Evolutionary conservation across 2,797 vertebrate genomes (phyloP).

Genomic region (Oreochromis mossambicus): DNA sequence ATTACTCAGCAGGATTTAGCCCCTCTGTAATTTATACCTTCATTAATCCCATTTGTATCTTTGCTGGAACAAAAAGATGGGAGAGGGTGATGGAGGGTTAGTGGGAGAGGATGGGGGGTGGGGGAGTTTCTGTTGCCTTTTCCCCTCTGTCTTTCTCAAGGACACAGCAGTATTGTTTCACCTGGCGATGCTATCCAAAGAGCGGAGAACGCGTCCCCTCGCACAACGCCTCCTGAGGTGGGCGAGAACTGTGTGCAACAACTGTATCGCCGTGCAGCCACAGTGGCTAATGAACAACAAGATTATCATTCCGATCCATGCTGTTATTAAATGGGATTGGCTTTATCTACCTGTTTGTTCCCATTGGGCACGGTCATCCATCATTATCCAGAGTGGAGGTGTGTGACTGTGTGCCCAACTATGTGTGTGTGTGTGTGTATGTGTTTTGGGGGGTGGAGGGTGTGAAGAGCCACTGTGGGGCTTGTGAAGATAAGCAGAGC

Average conservation of each 20-base stretch:
- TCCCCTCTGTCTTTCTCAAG: conserved; percentile 55
- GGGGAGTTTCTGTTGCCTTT: background rate
- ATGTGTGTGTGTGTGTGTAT: conserved; percentile 1
- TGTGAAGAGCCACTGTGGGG: conserved; percentile 60
- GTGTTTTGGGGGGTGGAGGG: background rate
- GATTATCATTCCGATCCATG: conserved; percentile 75
- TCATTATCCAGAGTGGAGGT: conserved; percentile 69
- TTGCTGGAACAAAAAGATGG: conserved; percentile 68
- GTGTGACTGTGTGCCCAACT: conserved; percentile 26
- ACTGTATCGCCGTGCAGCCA: conserved; percentile 52
- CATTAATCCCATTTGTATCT: conserved; percentile 76
- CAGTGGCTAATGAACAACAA: conserved; percentile 68
- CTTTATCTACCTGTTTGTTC: conserved; percentile 76
- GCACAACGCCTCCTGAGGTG: conserved; percentile 24
- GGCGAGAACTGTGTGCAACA: conserved; percentile 33
- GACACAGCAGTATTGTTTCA: conserved; percentile 67
- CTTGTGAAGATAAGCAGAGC: conserved; percentile 80
- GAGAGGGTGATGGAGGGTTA: conserved; percentile 42
- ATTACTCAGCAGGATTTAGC: conserved; percentile 76
- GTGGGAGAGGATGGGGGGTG: background rate
- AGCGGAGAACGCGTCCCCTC: conserved; percentile 35
- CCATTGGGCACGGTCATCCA: conserved; percentile 68
- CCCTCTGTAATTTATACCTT: conserved; percentile 74
- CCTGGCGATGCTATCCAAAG: conserved; percentile 42
- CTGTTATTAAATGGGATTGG: conserved; percentile 76